phyloP scores from a whole-genome alignment of 2,888 invertebrate genomes.

The Julus scanicus region DNA sequence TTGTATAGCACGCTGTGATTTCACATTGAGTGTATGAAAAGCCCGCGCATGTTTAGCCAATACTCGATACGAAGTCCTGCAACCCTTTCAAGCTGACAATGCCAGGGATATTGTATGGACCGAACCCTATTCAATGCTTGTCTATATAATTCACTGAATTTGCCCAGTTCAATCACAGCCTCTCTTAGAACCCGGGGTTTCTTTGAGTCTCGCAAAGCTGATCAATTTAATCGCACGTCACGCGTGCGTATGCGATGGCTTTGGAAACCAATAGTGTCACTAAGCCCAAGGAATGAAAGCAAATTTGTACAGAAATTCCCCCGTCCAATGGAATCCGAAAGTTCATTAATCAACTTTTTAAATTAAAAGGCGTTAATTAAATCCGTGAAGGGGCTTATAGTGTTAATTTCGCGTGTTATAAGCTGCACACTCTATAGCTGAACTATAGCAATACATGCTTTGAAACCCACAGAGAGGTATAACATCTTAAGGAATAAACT shows the following conservation, averaged over 20 bases:
- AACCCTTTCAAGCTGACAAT: constrained; percentile 18
- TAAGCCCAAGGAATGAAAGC: neutral
- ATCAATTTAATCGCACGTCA: constrained; percentile 38
- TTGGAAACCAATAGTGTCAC: neutral
- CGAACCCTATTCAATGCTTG: neutral
- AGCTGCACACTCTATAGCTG: neutral
- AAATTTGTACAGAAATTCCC: constrained; percentile 34
- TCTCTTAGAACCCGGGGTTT: neutral
- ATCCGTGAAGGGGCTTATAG: constrained; percentile 5
- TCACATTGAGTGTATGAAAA: neutral
- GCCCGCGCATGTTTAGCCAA: neutral
- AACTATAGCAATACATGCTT: neutral
- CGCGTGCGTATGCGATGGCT: constrained; percentile 4
- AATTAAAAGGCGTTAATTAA: constrained; percentile 34
- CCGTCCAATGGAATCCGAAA: neutral
- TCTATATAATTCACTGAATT: neutral
- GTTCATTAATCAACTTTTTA: constrained; percentile 26
- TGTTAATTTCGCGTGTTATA: neutral
- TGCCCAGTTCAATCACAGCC: neutral
- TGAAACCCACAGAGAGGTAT: neutral
- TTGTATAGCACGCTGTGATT: neutral
- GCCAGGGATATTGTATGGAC: neutral
- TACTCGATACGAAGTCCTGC: neutral
- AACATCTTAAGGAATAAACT: no score
- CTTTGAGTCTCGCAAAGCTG: constrained; percentile 18